Evolutionary conservation across 2,113 vertebrate genomes (phyloP).

Genomic region (Spermophilus dauricus): DNA sequence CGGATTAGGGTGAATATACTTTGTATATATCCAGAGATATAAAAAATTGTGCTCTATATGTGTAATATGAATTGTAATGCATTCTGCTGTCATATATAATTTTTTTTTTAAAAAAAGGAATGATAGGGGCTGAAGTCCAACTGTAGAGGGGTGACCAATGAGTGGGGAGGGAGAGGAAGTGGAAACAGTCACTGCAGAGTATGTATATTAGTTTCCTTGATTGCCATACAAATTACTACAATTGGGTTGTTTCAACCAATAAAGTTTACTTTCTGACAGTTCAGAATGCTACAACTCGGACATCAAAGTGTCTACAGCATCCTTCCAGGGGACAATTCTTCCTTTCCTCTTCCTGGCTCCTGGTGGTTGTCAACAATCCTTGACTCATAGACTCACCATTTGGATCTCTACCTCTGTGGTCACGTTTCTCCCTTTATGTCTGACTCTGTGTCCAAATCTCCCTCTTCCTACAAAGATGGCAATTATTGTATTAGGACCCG

Average conservation of each 20-base stretch:
- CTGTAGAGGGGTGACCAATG: background rate
- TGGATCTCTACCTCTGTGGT: background rate
- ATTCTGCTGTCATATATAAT: no score
- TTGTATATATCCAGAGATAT: no score
- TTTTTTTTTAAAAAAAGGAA: no score
- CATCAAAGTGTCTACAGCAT: background rate
- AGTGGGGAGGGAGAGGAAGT: background rate
- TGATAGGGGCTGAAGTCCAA: background rate
- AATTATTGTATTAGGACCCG: background rate
- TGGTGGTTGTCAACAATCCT: background rate
- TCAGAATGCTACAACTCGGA: background rate
- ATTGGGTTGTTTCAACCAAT: background rate
- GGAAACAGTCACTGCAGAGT: background rate
- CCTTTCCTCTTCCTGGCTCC: background rate
- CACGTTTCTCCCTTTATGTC: background rate
- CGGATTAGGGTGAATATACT: no score
- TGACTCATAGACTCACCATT: background rate
- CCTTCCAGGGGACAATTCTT: background rate
- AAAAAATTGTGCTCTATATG: no score
- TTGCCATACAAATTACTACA: background rate
- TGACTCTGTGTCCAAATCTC: background rate
- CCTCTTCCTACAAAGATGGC: background rate
- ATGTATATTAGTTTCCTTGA: background rate
- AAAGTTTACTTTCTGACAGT: background rate
- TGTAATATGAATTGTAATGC: no score